A percentile compares a stretch with the other conserved stretches of the same genome.
Conservation (phyloP, 2,113 vertebrate genomes). For the Tachysurus vachellii region DNA sequence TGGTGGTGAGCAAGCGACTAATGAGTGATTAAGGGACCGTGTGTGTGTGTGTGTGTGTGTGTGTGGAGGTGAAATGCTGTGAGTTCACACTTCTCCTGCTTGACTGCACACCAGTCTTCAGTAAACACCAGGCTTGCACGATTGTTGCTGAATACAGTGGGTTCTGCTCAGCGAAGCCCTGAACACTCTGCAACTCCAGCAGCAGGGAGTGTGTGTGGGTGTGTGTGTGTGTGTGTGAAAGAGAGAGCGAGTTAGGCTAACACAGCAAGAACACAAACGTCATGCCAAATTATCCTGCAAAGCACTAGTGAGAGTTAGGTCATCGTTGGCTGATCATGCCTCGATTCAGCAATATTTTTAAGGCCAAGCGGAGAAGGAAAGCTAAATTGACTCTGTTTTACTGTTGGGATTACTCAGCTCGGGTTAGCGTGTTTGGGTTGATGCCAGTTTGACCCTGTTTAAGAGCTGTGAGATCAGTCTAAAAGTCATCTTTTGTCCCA, state of each 20-base stretch:
- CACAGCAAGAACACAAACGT: slow-evolving; percentile 12
- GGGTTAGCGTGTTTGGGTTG: background rate
- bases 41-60: slow-evolving; percentile 19
- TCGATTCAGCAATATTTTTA: slow-evolving; percentile 25
- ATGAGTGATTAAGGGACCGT: slow-evolving; percentile 21
- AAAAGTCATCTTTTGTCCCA: background rate
- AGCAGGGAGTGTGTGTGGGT: background rate
- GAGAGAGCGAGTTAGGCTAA: background rate
- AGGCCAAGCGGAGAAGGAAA: background rate
- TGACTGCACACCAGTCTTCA: slow-evolving; percentile 6
- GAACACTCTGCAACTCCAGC: background rate
- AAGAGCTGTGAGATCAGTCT: background rate
- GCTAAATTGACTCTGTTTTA: slow-evolving; percentile 33
- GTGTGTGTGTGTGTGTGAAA: background rate
- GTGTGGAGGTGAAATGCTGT: slow-evolving; percentile 19
- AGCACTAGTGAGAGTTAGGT: slow-evolving; percentile 24
- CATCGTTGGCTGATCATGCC: slow-evolving; percentile 5
- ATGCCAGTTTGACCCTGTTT: background rate
- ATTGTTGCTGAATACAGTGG: slow-evolving; percentile 41
- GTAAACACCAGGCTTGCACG: slow-evolving; percentile 25
- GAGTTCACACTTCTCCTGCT: slow-evolving; percentile 26
- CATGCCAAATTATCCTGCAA: slow-evolving; percentile 32
- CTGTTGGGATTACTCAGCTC: background rate
- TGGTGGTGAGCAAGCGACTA: slow-evolving; percentile 31
- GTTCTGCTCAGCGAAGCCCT: slow-evolving; percentile 1